Evolutionary conservation across 30 jellyfish, hydroid and myxozoan genomes (phyloP), one percentile per base, ranked within the genome.

Genomic region (Euphysa ruthae): DNA sequence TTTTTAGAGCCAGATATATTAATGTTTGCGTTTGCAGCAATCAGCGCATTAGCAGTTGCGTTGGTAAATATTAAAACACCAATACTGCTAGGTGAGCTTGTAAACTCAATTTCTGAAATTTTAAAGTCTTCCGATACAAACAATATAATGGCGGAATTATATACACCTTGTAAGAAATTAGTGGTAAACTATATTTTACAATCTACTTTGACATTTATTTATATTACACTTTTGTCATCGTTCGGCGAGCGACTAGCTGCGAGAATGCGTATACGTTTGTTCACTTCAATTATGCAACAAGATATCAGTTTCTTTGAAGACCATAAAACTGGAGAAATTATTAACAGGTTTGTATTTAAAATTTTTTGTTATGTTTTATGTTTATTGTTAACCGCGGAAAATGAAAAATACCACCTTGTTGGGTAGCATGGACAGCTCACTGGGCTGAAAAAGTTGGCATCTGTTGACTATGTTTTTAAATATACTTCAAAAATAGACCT

Each of bases 241-340:
- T 88, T 88, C 66, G 97, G 97, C 24, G 97, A 88, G 64, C 62
- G 97, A n/a, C 55, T 88, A 14, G 94, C 97, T 1, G 82, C 97
- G 49, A 74, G 97, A 43, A 33, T 88, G 82, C 55, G 97, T 21
- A 50, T 64, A 23, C 26, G 82, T 13, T 70, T 88, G n/a, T 88
- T 88, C 49, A 32, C 61, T 18, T 55, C 81, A 0, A 71, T 88
- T 31, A 35, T 88, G 44, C 83, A 73, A 22, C 97, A 88, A 81
- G 97, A 88, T 49, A 61, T 80, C 19, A 93, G 93, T 12, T 88
- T 88, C 65, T 88, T 88, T 80, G 97, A 88, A 50, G 82, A 83
- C 1, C 97, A 88, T 35, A 88, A 88, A 61, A 88, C 94, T 54
- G 97, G 97, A 1, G 97, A 88, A 64, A 51, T 88, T 16, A 77